Percentiles rank a stretch among this genome's conserved stretches.
Evolutionary conservation across 2,113 vertebrate genomes (phyloP).

Genomic region (Equus przewalskii): DNA sequence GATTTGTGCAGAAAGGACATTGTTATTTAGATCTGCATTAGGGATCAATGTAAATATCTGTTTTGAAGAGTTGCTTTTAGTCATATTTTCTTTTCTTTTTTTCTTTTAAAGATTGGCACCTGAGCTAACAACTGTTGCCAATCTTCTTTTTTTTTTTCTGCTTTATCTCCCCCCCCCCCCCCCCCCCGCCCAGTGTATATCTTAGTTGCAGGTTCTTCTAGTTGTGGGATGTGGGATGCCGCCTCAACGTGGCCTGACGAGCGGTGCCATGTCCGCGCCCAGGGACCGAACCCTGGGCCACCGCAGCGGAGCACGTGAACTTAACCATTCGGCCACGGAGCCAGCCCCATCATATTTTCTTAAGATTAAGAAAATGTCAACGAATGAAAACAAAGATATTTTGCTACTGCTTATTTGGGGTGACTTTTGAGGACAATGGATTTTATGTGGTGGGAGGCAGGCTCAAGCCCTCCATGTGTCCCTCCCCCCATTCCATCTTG

Average conservation of each 20-base stretch:
- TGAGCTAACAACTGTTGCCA: no score
- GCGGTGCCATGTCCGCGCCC: no score
- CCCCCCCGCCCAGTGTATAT: no score
- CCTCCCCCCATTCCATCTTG: fast-evolving
- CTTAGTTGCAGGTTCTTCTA: no score
- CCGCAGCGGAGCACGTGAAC: no score
- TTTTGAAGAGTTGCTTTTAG: neutral
- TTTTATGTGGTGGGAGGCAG: neutral
- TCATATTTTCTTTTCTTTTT: neutral
- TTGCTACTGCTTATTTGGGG: neutral
- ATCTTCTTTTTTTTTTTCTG: no score
- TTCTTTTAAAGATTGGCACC: no score
- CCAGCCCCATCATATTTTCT: neutral
- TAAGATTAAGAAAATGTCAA: constrained; percentile 16
- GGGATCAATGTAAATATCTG: neutral
- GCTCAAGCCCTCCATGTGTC: fast-evolving
- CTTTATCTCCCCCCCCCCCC: no score
- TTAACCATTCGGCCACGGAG: no score
- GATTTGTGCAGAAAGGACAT: neutral
- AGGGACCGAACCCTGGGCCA: no score
- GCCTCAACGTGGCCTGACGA: no score
- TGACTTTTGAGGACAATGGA: neutral
- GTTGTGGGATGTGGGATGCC: no score
- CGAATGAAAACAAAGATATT: neutral
- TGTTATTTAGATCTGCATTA: neutral